Percentiles rank a stretch among this genome's conserved stretches.
Conservation (phyloP, 2,113 vertebrate genomes). For the Loxodonta africana region DNA sequence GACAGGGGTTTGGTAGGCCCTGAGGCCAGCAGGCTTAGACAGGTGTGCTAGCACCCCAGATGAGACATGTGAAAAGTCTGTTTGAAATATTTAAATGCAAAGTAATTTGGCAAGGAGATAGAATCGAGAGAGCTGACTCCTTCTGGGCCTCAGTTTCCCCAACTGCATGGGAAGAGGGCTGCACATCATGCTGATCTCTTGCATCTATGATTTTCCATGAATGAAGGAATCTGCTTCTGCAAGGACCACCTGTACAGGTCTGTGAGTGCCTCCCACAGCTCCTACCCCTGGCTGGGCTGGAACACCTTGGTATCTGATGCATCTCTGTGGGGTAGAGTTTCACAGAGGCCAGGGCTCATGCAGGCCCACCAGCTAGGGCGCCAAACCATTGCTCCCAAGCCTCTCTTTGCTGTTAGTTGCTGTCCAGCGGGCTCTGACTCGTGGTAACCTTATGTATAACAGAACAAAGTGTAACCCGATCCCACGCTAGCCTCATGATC, state of each 20-base stretch:
- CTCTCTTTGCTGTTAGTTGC: not conserved
- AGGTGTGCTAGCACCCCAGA: no score
- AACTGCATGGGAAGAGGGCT: not conserved
- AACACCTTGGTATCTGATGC: not conserved
- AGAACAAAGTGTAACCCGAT: not conserved
- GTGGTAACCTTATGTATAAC: not conserved
- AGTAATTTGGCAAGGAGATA: not conserved
- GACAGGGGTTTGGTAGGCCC: not conserved
- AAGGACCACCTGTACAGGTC: not conserved
- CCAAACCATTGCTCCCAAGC: not conserved
- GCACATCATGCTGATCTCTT: not conserved
- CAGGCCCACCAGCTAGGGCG: not conserved
- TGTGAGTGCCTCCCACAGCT: rapidly evolving
- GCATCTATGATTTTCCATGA: not conserved
- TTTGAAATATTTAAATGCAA: not conserved
- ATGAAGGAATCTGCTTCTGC: not conserved
- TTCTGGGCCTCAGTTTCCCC: slow-evolving; percentile 10
- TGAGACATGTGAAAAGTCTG: not conserved
- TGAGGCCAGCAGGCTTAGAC: not conserved
- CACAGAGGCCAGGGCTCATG: not conserved
- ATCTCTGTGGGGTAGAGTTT: not conserved
- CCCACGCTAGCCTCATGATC: no score
- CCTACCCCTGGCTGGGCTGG: not conserved
- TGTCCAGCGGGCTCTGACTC: not conserved
- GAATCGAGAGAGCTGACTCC: not conserved